Evolutionary conservation across 2,888 invertebrate species (phyloP).

Genomic region (Cantharis flavilabris): DNA sequence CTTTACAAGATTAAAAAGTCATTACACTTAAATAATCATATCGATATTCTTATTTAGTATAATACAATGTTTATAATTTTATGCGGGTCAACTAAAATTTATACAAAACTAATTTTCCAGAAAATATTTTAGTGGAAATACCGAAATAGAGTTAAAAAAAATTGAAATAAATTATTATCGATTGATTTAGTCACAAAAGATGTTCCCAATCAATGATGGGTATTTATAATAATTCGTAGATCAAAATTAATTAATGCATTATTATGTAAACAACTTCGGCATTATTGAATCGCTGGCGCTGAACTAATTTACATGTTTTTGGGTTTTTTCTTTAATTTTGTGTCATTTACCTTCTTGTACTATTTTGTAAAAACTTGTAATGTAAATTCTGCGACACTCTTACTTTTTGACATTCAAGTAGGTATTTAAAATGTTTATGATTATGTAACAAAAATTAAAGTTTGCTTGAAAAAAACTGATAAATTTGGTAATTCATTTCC

Average conservation of each 20-base stretch:
- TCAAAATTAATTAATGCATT: not conserved
- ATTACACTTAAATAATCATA: constrained; percentile 15
- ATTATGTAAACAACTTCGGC: not conserved
- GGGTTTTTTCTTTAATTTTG: not conserved
- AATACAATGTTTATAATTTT: not conserved
- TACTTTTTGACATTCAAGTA: not conserved
- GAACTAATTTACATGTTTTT: not conserved
- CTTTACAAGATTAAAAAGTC: not conserved
- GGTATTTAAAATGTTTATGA: not conserved
- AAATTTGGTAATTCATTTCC: not conserved
- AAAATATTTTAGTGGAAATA: not conserved
- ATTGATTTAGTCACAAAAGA: not conserved
- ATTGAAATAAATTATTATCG: too few relatives aligned
- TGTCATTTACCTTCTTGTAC: not conserved
- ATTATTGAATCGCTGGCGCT: not conserved
- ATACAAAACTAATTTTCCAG: not conserved
- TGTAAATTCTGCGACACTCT: not conserved
- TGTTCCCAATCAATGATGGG: not conserved
- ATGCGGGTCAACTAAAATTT: not conserved
- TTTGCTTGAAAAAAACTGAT: not conserved
- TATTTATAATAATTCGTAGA: not conserved
- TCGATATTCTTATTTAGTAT: not conserved
- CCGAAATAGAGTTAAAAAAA: too few relatives aligned
- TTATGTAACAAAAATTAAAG: not conserved
- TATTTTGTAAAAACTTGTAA: not conserved